Conservation (phyloP, 2,888 invertebrate species). For the Gortyna flavago region DNA sequence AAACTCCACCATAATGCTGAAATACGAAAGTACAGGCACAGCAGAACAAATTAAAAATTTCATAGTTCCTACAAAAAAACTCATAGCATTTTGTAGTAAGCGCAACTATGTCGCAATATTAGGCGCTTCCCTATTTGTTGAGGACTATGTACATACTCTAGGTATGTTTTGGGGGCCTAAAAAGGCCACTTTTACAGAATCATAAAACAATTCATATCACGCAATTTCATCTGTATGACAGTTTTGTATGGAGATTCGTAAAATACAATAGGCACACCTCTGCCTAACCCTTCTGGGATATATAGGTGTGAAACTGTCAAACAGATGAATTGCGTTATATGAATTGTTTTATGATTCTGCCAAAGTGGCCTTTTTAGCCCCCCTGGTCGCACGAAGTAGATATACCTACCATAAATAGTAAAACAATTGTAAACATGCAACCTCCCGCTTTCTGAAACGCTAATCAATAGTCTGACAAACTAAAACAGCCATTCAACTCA, state of each 20-base stretch:
- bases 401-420: neutral
- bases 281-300: too few species aligned
- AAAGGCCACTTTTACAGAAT: too few species aligned
- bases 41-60: constrained; percentile 68
- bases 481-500: neutral
- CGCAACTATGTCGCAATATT: constrained; percentile 69
- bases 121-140: constrained; percentile 72
- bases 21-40: constrained; percentile 34
- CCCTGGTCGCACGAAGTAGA: neutral
- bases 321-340: too few species aligned
- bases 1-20: constrained; percentile 25
- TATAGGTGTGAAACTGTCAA: too few species aligned
- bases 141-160: neutral
- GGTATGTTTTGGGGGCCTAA: too few species aligned
- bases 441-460: neutral
- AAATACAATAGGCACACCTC: too few species aligned
- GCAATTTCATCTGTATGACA: too few species aligned
- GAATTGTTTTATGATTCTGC: too few species aligned
- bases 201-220: too few species aligned
- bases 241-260: too few species aligned
- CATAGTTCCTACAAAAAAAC: constrained; percentile 72
- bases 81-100: constrained; percentile 74
- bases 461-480: neutral
- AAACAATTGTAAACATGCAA: neutral
- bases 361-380: too few species aligned